A percentile compares a stretch with the other conserved stretches of the same genome.
Conservation (phyloP, 1,140 invertebrate species). For the Magallana gigas region DNA sequence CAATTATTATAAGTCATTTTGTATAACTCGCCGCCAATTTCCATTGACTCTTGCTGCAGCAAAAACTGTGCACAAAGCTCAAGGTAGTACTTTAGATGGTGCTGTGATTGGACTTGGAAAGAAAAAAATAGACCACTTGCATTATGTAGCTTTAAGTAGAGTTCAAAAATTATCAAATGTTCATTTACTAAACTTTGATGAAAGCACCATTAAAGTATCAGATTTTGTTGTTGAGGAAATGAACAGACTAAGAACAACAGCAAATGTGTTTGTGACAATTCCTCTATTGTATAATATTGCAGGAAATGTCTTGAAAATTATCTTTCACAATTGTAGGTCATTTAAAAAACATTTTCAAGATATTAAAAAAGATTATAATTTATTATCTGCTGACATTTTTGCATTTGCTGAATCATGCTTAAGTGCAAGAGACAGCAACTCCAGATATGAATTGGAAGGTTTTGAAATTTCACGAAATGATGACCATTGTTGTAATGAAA, state of each 20-base stretch:
- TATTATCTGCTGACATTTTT: no score
- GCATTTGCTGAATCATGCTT: no score
- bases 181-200: slow-evolving; percentile 42
- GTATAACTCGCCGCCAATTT: slow-evolving; percentile 42
- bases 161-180: slow-evolving; percentile 41
- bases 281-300: background rate
- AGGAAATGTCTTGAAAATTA: slow-evolving; percentile 16
- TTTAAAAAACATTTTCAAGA: slow-evolving; percentile 23
- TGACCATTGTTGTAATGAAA: background rate
- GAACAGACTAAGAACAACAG: slow-evolving; percentile 19
- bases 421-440: no score
- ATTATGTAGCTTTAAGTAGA: slow-evolving; percentile 55
- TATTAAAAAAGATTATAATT: slow-evolving; percentile 8
- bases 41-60: slow-evolving; percentile 44
- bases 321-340: slow-evolving; percentile 27
- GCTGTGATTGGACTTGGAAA: slow-evolving; percentile 48
- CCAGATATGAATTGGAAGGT: no score
- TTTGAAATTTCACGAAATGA: no score
- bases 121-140: slow-evolving; percentile 48
- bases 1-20: background rate
- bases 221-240: slow-evolving; percentile 39
- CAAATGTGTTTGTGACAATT: background rate
- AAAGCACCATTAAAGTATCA: slow-evolving; percentile 43
- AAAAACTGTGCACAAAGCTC: slow-evolving; percentile 55
- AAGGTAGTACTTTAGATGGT: slow-evolving; percentile 47